Conservation (phyloP, 2,888 invertebrate species). For the Tetranychus truncatus region DNA sequence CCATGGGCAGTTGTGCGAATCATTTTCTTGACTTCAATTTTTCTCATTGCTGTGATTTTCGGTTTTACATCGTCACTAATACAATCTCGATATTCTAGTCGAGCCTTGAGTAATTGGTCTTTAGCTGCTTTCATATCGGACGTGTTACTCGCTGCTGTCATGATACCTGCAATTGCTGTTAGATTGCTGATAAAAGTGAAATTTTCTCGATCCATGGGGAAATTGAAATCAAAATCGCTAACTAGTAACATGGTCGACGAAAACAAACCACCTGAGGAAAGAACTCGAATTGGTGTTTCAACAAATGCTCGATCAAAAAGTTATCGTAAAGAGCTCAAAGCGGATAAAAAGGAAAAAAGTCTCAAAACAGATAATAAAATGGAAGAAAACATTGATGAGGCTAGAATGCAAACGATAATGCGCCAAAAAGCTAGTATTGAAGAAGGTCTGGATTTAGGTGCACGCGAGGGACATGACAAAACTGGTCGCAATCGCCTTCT, state of each 20-base stretch:
- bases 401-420: background rate
- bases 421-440: background rate
- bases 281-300: background rate
- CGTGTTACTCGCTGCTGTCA: background rate
- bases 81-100: background rate
- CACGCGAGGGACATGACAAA: background rate
- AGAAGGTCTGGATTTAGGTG: background rate
- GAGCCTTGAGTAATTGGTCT: background rate
- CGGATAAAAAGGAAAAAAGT: background rate
- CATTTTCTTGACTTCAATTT: background rate
- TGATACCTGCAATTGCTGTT: background rate
- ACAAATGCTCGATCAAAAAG: no score
- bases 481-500: background rate
- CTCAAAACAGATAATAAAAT: background rate
- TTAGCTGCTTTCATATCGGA: background rate
- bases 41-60: background rate
- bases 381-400: background rate
- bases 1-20: background rate
- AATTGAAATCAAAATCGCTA: background rate
- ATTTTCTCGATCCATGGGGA: background rate
- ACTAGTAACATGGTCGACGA: background rate
- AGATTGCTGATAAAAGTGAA: background rate
- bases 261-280: background rate
- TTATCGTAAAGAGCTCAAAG: no score
- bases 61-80: background rate